A percentile compares a stretch with the other conserved stretches of the same genome.
Conservation (phyloP, 2,888 invertebrate genomes). For the Euspilapteryx auroguttella region DNA sequence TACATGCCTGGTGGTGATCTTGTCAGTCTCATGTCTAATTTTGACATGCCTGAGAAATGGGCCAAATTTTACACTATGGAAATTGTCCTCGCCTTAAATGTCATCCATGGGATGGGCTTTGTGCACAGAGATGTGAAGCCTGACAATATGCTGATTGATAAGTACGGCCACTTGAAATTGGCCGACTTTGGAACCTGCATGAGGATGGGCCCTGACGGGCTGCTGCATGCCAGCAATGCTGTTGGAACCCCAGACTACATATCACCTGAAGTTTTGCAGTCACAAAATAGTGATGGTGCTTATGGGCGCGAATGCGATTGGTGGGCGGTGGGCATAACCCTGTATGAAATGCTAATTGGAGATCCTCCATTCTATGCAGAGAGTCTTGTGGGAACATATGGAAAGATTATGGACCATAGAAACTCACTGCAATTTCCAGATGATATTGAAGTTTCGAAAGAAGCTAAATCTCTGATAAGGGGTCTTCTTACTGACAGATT, state of each 20-base stretch:
- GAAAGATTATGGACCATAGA: slow-evolving; percentile 99
- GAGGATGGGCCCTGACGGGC: slow-evolving; percentile 95
- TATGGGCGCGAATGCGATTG: slow-evolving; percentile 98
- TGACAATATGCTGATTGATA: slow-evolving; percentile 97
- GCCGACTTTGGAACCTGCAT: slow-evolving; percentile 99
- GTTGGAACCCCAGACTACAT: slow-evolving; percentile 99
- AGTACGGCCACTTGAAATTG: slow-evolving; percentile 92
- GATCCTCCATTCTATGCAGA: slow-evolving; percentile 99
- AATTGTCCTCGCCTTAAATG: slow-evolving; percentile 95
- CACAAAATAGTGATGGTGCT: slow-evolving; percentile 93
- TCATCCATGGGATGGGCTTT: slow-evolving; percentile 98
- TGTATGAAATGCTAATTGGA: slow-evolving; percentile 98
- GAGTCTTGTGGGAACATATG: slow-evolving; percentile 96
- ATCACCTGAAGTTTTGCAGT: slow-evolving; percentile 96
- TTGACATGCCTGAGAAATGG: slow-evolving; percentile 98
- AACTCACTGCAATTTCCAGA: slow-evolving; percentile 94
- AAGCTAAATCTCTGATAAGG: slow-evolving; percentile 86
- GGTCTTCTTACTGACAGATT: slow-evolving; percentile 92
- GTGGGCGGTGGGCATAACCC: slow-evolving; percentile 99
- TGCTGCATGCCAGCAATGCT: slow-evolving; percentile 95
- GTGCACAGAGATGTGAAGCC: slow-evolving; percentile 97
- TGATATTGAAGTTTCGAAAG: slow-evolving; percentile 89
- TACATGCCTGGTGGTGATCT: slow-evolving; percentile 99
- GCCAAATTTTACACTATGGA: slow-evolving; percentile 98
- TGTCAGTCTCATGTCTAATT: slow-evolving; percentile 97